These are phyloP conservation scores for Varecia variegata DNA, from an alignment of 2,797 vertebrate genomes.

Conservation along the genomic window DNA sequence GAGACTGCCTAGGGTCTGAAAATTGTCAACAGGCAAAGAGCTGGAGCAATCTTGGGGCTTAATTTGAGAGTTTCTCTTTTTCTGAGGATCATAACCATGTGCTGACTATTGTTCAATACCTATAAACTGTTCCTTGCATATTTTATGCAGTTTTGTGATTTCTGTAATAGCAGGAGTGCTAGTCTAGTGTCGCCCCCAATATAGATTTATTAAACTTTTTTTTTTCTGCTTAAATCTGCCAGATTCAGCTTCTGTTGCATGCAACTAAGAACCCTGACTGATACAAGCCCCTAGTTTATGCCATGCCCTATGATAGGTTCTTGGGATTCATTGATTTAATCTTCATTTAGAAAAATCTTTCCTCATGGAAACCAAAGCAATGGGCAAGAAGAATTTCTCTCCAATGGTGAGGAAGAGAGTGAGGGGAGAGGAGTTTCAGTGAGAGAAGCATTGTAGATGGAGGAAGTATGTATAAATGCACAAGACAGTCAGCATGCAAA, in stretches of 20 bases:
- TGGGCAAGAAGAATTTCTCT: neutral
- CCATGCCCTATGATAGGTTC: neutral
- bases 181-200: neutral
- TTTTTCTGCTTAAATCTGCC: neutral
- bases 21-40: neutral
- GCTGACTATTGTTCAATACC: neutral
- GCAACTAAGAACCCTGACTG: neutral
- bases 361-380: neutral
- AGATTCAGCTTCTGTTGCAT: neutral
- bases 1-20: neutral
- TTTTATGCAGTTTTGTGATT: neutral
- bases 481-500: neutral
- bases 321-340: neutral
- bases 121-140: neutral
- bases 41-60: neutral
- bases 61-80: neutral
- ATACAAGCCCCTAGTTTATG: neutral
- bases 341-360: neutral
- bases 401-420: neutral
- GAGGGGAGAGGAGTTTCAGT: neutral
- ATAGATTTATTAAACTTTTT: neutral
- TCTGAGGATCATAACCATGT: neutral
- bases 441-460: neutral
- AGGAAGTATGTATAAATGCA: neutral
- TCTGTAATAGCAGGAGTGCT: neutral